Conservation (phyloP, 2,888 invertebrate species). For the Drosophila cognata region DNA sequence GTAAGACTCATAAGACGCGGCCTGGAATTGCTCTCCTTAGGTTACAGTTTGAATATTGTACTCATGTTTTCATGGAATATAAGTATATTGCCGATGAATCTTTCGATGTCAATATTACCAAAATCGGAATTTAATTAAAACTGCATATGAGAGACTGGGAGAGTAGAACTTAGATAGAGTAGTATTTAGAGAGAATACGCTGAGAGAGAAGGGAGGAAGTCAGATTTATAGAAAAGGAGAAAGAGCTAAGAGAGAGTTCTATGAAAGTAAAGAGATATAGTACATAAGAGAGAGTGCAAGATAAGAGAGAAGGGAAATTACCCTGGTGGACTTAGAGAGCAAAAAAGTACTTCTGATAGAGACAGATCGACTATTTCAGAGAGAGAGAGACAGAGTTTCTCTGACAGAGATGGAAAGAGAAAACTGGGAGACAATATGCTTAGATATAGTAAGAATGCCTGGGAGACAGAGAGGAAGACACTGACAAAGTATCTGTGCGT, state of each 20-base stretch:
- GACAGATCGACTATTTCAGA: not conserved
- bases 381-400: not conserved
- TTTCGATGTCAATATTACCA: not conserved
- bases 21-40: slow-evolving; percentile 21
- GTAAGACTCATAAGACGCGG: slow-evolving; percentile 10
- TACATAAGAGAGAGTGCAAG: not conserved
- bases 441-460: not conserved
- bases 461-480: not conserved
- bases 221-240: too few relatives aligned
- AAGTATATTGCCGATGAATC: not conserved
- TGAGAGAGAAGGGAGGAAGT: not conserved
- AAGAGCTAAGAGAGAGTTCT: too few relatives aligned
- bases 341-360: not conserved
- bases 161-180: not conserved
- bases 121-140: not conserved
- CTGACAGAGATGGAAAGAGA: not conserved
- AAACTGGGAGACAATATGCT: not conserved
- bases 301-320: not conserved
- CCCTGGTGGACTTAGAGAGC: not conserved
- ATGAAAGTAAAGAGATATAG: not conserved
- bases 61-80: not conserved
- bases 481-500: not conserved
- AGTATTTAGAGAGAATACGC: too few relatives aligned
- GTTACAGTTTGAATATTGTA: not conserved
- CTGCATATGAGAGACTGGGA: not conserved